These are phyloP conservation scores for Catharus minimus DNA, from an alignment of 2,113 vertebrate species.

Conservation along the genomic window DNA sequence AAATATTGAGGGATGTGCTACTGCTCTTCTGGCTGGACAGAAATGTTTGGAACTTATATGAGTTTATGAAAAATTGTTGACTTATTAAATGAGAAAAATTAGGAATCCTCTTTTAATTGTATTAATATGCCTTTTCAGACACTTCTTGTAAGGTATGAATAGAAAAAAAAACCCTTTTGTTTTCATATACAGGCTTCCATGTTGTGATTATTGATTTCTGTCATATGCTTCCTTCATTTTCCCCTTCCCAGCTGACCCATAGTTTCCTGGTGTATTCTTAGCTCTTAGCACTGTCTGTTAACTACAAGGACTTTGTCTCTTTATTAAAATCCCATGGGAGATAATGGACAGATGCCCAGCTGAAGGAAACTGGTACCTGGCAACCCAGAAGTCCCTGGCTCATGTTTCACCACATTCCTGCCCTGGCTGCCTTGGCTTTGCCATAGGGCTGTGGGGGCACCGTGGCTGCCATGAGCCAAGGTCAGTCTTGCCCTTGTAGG, in stretches of 20 bases:
- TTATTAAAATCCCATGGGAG: neutral
- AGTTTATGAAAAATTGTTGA: neutral
- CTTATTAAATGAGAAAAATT: neutral
- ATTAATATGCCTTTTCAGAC: neutral
- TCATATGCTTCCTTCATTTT: neutral
- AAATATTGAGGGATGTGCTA: neutral
- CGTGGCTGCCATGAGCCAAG: fast-evolving
- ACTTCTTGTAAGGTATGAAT: neutral
- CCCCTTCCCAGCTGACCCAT: neutral
- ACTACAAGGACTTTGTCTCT: neutral
- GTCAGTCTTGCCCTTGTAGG: neutral
- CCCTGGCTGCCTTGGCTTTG: neutral
- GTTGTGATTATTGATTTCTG: neutral
- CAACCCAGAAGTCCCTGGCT: neutral
- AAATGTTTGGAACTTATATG: neutral
- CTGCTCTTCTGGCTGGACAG: neutral
- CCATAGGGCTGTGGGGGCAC: fast-evolving
- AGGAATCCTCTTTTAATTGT: neutral
- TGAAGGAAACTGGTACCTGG: neutral
- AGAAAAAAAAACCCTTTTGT: neutral
- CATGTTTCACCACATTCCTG: fast-evolving
- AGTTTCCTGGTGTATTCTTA: neutral
- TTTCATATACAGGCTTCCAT: neutral
- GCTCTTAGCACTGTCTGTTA: neutral
- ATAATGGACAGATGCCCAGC: neutral